phyloP scores from a whole-genome alignment of 2,888 invertebrate genomes.

The Hirtodrosophila histrioides region DNA sequence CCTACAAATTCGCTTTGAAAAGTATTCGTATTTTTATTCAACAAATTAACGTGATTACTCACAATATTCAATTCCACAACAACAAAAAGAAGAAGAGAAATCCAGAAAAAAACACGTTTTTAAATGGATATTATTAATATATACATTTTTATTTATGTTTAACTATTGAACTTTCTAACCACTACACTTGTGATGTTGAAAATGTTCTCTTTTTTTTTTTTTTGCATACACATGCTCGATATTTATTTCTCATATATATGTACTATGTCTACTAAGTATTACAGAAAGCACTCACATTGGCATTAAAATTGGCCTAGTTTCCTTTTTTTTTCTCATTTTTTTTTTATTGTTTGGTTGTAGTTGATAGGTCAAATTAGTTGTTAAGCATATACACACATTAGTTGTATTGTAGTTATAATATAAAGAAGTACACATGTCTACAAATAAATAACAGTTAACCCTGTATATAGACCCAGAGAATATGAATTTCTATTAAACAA shows the following conservation, averaged over 20 bases:
- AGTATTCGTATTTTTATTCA: constrained; percentile 46
- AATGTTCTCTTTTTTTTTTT: constrained; percentile 14
- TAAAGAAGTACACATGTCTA: constrained; percentile 17
- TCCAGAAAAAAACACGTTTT: constrained; percentile 11
- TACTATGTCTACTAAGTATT: constrained; percentile 40
- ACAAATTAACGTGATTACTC: constrained; percentile 5
- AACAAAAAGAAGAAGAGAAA: not conserved
- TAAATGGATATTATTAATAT: constrained; percentile 40
- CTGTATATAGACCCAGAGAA: constrained; percentile 31
- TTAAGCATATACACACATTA: constrained; percentile 26
- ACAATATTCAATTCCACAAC: constrained; percentile 29
- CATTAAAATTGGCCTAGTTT: not conserved
- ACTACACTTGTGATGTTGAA: constrained; percentile 40
- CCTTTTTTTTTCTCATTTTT: not conserved
- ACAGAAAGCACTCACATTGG: constrained; percentile 34
- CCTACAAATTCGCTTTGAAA: constrained; percentile 12
- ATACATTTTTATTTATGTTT: constrained; percentile 10
- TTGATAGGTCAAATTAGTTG: constrained; percentile 24
- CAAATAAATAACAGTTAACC: constrained; percentile 38
- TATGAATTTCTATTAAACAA: no score
- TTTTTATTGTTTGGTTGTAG: constrained; percentile 18
- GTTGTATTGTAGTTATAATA: constrained; percentile 36
- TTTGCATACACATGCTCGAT: constrained; percentile 25
- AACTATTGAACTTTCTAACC: constrained; percentile 11
- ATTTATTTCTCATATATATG: constrained; percentile 47